Evolutionary conservation across 2,797 vertebrate genomes (phyloP).

Genomic region (Moxostoma hubbsi): DNA sequence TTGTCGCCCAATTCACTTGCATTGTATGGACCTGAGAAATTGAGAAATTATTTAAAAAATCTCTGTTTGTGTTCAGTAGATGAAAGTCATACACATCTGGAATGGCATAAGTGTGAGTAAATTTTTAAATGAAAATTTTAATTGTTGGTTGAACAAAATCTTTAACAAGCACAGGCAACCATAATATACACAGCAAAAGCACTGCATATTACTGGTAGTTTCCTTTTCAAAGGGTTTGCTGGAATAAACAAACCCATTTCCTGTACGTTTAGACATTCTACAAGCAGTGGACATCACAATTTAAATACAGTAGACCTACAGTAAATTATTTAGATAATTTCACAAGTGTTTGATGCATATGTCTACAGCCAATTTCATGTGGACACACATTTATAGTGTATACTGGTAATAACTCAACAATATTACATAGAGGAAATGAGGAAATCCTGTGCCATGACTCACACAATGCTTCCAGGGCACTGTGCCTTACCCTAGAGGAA

Average conservation of each 20-base stretch:
- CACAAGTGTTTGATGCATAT: background rate
- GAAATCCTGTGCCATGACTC: slow-evolving; percentile 40
- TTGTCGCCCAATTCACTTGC: too few relatives aligned
- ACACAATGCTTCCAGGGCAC: slow-evolving; percentile 31
- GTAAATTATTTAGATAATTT: too few relatives aligned
- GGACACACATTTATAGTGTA: background rate
- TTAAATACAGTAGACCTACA: too few relatives aligned
- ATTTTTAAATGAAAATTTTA: too few relatives aligned
- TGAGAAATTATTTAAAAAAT: too few relatives aligned
- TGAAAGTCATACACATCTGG: too few relatives aligned
- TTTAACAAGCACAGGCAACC: background rate
- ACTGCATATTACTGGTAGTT: slow-evolving; percentile 1
- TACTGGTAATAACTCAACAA: slow-evolving; percentile 1
- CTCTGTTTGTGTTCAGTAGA: too few relatives aligned
- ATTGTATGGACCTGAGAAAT: too few relatives aligned
- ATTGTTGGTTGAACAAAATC: too few relatives aligned
- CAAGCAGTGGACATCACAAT: too few relatives aligned
- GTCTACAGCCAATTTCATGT: background rate
- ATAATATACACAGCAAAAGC: slow-evolving; percentile 4
- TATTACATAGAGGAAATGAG: slow-evolving; percentile 38
- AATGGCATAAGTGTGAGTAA: too few relatives aligned
- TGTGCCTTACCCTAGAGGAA: slow-evolving; percentile 11
- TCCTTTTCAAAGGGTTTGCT: slow-evolving; percentile 10
- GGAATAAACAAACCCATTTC: background rate
- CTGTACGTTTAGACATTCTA: background rate